phyloP scores from a whole-genome alignment of 2,113 vertebrate genomes.

The Urocolius indicus region DNA sequence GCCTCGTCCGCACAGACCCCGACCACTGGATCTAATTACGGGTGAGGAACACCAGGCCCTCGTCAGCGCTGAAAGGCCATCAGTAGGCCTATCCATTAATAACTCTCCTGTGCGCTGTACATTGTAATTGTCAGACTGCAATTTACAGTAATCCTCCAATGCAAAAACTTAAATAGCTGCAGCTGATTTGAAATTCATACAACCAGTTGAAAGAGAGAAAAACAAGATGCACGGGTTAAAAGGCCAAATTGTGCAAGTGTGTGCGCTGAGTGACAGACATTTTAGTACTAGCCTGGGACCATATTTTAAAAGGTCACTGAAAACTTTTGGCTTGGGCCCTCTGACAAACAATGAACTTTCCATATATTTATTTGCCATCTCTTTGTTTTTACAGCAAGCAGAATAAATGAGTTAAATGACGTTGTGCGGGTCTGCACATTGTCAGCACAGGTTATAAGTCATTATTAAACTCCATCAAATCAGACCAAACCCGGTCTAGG shows the following conservation, averaged over 20 bases:
- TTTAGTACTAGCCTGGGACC: constrained; percentile 90
- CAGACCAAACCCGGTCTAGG: constrained; percentile 83
- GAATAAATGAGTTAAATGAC: constrained; percentile 95
- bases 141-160: constrained; percentile 90
- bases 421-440: constrained; percentile 90
- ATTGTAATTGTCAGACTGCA: constrained; percentile 92
- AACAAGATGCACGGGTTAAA: constrained; percentile 84
- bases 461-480: constrained; percentile 91
- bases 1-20: constrained; percentile 53
- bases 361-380: constrained; percentile 92
- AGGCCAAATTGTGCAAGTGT: constrained; percentile 83
- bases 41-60: constrained; percentile 83
- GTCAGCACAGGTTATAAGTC: constrained; percentile 98
- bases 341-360: constrained; percentile 90
- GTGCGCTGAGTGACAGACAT: constrained; percentile 90
- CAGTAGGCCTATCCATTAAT: constrained; percentile 89
- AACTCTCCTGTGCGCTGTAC: constrained; percentile 86
- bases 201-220: constrained; percentile 85
- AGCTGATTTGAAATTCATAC: constrained; percentile 88
- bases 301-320: constrained; percentile 88
- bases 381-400: constrained; percentile 94
- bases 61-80: constrained; percentile 86
- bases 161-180: constrained; percentile 80
- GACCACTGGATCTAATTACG: constrained; percentile 90
- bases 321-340: constrained; percentile 86